Base-by-base conservation (phyloP, 2,888 invertebrate species). In the Ptychoptera albimana region DNA sequence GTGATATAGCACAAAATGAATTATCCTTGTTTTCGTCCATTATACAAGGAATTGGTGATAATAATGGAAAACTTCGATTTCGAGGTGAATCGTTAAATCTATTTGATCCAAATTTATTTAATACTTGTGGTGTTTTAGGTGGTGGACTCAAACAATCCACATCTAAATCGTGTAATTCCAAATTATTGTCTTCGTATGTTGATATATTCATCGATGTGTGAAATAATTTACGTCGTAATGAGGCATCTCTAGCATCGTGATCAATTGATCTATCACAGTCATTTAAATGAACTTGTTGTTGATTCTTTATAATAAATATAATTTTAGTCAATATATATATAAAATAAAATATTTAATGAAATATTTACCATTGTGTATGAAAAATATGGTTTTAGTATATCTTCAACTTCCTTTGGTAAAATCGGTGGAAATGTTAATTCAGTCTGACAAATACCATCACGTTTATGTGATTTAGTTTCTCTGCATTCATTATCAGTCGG, bases 371-470 rank as follows among this genome's bases (percentile, higher is more conserved):
- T 63, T 30, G 63, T 68, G 31, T 70, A 72, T 11, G 66, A 69
- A 39, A 73, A 71, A 55, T 71, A 78, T 1, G 75, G 73, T 51
- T 68, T 69, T n/a, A 79, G 55, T 5, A 66, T 64, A 41, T 71
- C 70, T 56, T 75, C 76, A 5, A 79, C 51, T 16, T 70, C 65
- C 34, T 59, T 52, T 0, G 77, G 77, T 16, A 79, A 56, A 39
- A 62, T 54, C 1, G 72, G 65, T 10, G 78, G 77, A 44, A 79
- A 55, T 1, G 74, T 67, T 49, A 79, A 60, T 43, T 69, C 61
- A 15, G 79, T 79, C 57, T 79, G 78, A 2, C 70, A 60, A 51
- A 64, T 65, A 47, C 63, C 74, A 44, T 64, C 59, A 2, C 61
- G 55, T 30, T 53, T 55, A 13, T 57, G 34, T 34, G 30, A 31